Evolutionary conservation across 1,140 invertebrate species (phyloP).

Genomic region (Drosophila sp.): DNA sequence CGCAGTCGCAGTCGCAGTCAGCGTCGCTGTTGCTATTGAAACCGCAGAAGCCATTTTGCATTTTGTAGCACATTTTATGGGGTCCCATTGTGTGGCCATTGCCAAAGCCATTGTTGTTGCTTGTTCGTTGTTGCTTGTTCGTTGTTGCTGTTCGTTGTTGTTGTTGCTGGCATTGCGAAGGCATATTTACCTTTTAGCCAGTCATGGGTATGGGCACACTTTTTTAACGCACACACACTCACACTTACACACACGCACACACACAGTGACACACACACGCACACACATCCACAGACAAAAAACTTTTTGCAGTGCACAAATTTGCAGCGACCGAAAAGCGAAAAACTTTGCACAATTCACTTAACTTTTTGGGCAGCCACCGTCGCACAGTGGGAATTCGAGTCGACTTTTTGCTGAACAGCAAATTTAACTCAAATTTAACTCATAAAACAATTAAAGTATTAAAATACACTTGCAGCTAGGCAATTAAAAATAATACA

Average conservation of each 20-base stretch:
- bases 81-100: slow-evolving; percentile 68
- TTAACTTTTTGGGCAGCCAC: slow-evolving; percentile 69
- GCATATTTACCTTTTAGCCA: slow-evolving; percentile 75
- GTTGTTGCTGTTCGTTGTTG: slow-evolving; percentile 1
- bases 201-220: slow-evolving; percentile 40
- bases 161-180: slow-evolving; percentile 36
- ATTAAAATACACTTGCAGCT: background rate
- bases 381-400: slow-evolving; percentile 7
- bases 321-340: slow-evolving; percentile 69
- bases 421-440: too few species aligned
- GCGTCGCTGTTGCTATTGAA: slow-evolving; percentile 72
- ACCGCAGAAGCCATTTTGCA: slow-evolving; percentile 79
- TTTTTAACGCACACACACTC: slow-evolving; percentile 36
- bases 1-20: slow-evolving; percentile 1
- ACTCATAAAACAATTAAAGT: background rate
- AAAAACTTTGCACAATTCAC: slow-evolving; percentile 80
- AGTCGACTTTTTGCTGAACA: background rate
- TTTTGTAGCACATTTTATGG: slow-evolving; percentile 81
- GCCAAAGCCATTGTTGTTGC: slow-evolving; percentile 51
- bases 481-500: too few species aligned
- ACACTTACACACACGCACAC: background rate
- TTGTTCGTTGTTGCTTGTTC: slow-evolving; percentile 18
- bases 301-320: slow-evolving; percentile 73
- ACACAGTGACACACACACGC: background rate
- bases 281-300: slow-evolving; percentile 13